Evolutionary conservation across 2,888 invertebrate species (phyloP).

Genomic region (Conistra vaccinii): DNA sequence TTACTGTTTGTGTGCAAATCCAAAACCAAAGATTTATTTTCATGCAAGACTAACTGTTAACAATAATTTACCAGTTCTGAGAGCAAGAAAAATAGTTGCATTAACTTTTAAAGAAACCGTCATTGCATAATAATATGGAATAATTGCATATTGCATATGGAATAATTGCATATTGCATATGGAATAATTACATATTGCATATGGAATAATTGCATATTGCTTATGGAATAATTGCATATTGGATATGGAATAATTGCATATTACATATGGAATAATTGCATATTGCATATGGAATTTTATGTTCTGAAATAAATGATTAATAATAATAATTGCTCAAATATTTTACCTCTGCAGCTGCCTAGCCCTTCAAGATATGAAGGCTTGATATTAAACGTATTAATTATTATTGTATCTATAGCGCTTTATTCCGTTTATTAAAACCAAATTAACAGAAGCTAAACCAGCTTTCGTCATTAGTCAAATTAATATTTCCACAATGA

Average conservation of each 20-base stretch:
- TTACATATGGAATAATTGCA: no score
- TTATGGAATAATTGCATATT: no score
- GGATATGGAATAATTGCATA: no score
- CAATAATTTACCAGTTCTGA: not conserved
- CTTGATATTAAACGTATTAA: not conserved
- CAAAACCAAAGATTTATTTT: not conserved
- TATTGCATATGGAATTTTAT: no score
- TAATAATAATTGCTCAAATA: not conserved
- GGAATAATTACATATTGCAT: no score
- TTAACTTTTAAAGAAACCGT: no score
- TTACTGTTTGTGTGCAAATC: no score
- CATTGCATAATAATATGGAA: no score
- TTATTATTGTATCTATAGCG: not conserved
- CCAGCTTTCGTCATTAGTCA: constrained; percentile 16
- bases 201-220: no score
- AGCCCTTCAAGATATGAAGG: not conserved
- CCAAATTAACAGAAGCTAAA: constrained; percentile 13
- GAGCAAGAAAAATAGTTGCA: not conserved
- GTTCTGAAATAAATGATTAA: no score
- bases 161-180: no score
- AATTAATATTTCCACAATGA: constrained; percentile 22
- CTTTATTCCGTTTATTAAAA: not conserved
- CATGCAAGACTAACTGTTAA: not conserved
- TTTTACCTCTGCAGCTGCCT: not conserved
- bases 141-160: no score